Percentiles rank a stretch among this genome's conserved stretches.
Conservation (phyloP, 2,113 vertebrate genomes). For the Anoplopoma fimbria region DNA sequence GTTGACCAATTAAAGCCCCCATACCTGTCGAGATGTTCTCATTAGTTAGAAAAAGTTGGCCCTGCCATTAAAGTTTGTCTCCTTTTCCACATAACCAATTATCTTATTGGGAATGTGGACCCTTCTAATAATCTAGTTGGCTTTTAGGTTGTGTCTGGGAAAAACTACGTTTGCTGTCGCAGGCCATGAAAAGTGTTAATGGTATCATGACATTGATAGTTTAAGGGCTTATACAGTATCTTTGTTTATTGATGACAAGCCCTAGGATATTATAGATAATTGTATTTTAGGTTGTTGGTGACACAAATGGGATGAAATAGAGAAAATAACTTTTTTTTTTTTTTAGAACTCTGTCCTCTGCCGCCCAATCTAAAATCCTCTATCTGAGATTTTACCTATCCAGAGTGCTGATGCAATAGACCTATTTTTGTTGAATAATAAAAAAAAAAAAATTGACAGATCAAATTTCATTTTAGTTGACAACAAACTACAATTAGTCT, state of each 20-base stretch:
- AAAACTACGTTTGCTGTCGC: not conserved
- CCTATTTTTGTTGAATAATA: not conserved
- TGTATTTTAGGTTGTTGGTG: not conserved
- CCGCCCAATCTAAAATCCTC: conserved; percentile 17
- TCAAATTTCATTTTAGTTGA: not conserved
- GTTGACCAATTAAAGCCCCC: conserved; percentile 16
- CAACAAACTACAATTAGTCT: too few relatives aligned
- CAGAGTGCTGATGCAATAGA: conserved; percentile 3
- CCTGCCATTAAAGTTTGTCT: not conserved
- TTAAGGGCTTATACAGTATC: not conserved
- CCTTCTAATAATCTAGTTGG: not conserved
- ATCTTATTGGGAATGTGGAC: not conserved
- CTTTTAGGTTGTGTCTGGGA: conserved; percentile 4
- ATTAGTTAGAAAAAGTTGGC: not conserved
- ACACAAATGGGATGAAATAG: not conserved
- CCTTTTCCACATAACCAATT: not conserved
- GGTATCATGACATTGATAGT: not conserved
- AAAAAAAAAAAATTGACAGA: not conserved
- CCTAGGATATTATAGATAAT: not conserved
- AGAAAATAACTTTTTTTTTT: not conserved
- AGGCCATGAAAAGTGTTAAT: not conserved
- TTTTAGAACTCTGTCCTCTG: not conserved
- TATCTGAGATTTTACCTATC: not conserved
- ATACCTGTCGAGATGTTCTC: not conserved
- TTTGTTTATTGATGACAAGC: not conserved